phyloP scores from a whole-genome alignment of 2,888 invertebrate genomes.

The Suillia variegata region DNA sequence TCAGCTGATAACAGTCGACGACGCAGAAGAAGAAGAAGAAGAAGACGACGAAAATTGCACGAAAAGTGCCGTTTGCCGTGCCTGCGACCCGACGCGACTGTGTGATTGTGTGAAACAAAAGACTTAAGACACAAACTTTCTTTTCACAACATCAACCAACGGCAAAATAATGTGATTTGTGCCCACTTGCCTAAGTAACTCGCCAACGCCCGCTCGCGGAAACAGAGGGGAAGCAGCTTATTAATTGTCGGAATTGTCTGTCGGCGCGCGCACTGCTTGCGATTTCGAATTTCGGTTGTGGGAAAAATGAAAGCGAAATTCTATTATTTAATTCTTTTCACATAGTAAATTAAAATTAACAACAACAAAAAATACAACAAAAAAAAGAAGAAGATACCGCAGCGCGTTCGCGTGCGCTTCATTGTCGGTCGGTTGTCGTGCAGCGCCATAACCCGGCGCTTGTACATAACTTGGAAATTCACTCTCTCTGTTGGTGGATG shows the following conservation, averaged over 20 bases:
- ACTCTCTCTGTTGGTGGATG: conserved; percentile 9
- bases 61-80: no score
- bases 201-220: conserved; percentile 35
- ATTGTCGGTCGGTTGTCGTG: conserved; percentile 9
- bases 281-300: conserved; percentile 22
- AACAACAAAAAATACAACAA: no score
- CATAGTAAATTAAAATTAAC: conserved; percentile 33
- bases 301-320: conserved; percentile 56
- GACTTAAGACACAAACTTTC: conserved; percentile 38
- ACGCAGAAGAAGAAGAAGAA: no score
- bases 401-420: background rate
- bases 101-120: no score
- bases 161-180: no score
- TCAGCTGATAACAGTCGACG: no score
- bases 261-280: no score
- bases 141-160: conserved; percentile 36
- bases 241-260: conserved; percentile 22
- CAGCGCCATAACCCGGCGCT: background rate
- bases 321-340: conserved; percentile 57
- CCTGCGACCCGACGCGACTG: background rate
- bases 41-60: no score
- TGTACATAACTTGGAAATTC: background rate
- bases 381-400: conserved; percentile 9
- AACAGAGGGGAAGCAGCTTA: conserved; percentile 11
- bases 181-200: conserved; percentile 33